These are phyloP conservation scores for Leptobrachium ailaonicum DNA, from an alignment of 2,113 vertebrate species.

Conservation along the genomic window DNA sequence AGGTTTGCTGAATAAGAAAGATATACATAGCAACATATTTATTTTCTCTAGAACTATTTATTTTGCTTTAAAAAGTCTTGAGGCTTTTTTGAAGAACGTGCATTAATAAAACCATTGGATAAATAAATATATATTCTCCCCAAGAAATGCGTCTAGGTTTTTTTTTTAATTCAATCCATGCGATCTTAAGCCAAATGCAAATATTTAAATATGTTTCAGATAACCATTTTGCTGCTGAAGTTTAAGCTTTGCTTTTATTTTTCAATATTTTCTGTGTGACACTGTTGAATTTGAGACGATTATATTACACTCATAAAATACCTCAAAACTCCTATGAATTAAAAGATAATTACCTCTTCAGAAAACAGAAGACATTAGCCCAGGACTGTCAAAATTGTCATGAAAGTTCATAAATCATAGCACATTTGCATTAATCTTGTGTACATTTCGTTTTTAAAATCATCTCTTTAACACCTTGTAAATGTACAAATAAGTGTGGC, in stretches of 20 bases:
- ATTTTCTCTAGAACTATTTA: neutral
- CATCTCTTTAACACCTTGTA: constrained; percentile 80
- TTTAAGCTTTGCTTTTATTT: constrained; percentile 57
- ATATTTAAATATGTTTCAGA: neutral
- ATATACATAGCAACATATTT: constrained; percentile 1
- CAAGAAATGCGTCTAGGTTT: neutral
- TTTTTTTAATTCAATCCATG: neutral
- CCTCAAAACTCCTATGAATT: constrained; percentile 80
- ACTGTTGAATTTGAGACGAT: constrained; percentile 63
- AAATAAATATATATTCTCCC: neutral
- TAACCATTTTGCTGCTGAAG: constrained; percentile 54
- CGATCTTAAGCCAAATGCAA: neutral
- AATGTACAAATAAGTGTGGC: constrained; percentile 76
- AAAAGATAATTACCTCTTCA: constrained; percentile 90
- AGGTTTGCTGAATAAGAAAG: neutral
- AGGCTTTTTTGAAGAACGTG: neutral
- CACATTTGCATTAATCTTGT: constrained; percentile 72
- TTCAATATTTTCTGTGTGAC: constrained; percentile 65
- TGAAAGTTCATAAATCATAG: constrained; percentile 86
- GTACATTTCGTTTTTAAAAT: constrained; percentile 75
- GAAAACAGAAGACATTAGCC: constrained; percentile 76
- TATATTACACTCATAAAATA: constrained; percentile 73
- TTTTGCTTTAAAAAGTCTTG: neutral
- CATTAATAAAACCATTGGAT: neutral
- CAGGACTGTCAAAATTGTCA: constrained; percentile 85